Base-by-base conservation (phyloP, 2,888 invertebrate species). In the Thecocarcelia acutangulata region DNA sequence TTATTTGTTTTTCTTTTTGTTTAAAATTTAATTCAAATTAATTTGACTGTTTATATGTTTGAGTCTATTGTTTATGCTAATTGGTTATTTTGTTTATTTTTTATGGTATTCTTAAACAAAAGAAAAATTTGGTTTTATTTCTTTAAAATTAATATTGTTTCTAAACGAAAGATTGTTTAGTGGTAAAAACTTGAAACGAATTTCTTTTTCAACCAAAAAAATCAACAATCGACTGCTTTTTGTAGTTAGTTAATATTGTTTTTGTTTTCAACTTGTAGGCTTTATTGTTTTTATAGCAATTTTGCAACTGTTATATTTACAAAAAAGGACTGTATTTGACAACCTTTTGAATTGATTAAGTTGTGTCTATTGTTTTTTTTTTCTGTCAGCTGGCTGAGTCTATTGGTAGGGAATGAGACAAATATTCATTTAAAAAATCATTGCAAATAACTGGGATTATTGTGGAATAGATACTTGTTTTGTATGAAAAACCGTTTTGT, bases 211-310 rank as follows among this genome's bases (percentile, higher is more conserved):
- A 72, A 70, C 28, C n/a, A 63, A 70, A 81, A 73, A 63, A 77
- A 77, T 77, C 50, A 77, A 81, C 82, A 82, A 82, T 82, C 82
- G 82, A 82, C 82, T 82, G 78, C 70, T 70, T 80, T 66, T 44
- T 69, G 37, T 69, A 56, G 44, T 37, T 76, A 58, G 9, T 37
- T 33, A 52, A 15, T 42, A 6, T 28, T n/a, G n/a, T n/a, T n/a
- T 68, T 37, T 19, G n/a, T 54, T n/a, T 17, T 40, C 19, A 28
- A 46, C 19, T 66, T 70, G 21, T 68, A 66, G 44, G 37, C 63
- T 15, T 64, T 64, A 13, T 17, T 52, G 56, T 61, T 66, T 75
- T 42, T 80, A 33, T 58, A 61, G 61, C 56, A 68, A 56, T 52
- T 44, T 77, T 76, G 15, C 58, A 73, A 73, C 66, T 68, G 73